Conservation (phyloP, 2,888 invertebrate genomes). For the Trichopoda pennipes region DNA sequence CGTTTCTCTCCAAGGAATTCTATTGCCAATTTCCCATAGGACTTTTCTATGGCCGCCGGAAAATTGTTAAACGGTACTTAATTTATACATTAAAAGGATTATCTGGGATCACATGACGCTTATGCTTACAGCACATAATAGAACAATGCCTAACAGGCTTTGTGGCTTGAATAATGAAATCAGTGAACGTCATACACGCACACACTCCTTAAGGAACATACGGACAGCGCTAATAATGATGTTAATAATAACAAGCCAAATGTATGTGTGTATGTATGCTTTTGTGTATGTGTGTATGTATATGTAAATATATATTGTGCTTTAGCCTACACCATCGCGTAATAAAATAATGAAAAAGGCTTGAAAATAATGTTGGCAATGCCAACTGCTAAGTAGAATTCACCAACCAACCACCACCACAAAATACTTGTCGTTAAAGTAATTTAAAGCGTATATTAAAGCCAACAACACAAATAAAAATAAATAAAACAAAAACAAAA, state of each 20-base stretch:
- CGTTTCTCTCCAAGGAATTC: slow-evolving; percentile 50
- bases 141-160: slow-evolving; percentile 50
- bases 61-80: slow-evolving; percentile 79
- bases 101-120: slow-evolving; percentile 57
- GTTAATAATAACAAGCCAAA: slow-evolving; percentile 38
- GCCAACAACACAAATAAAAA: neutral
- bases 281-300: neutral
- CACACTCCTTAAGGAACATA: neutral
- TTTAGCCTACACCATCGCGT: slow-evolving; percentile 12
- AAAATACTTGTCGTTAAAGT: neutral
- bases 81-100: slow-evolving; percentile 67
- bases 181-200: slow-evolving; percentile 33
- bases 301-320: neutral
- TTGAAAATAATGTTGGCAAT: slow-evolving; percentile 12
- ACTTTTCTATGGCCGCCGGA: slow-evolving; percentile 71
- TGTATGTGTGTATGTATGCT: neutral
- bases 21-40: slow-evolving; percentile 63
- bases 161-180: slow-evolving; percentile 58
- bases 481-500: too few relatives aligned
- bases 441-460: neutral
- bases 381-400: neutral
- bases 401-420: slow-evolving; percentile 13
- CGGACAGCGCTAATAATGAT: slow-evolving; percentile 38
- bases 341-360: slow-evolving; percentile 44
- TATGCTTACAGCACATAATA: slow-evolving; percentile 40